These are phyloP conservation scores for Aplysia californica DNA, from an alignment of 1,140 invertebrate species.

Conservation along the genomic window DNA sequence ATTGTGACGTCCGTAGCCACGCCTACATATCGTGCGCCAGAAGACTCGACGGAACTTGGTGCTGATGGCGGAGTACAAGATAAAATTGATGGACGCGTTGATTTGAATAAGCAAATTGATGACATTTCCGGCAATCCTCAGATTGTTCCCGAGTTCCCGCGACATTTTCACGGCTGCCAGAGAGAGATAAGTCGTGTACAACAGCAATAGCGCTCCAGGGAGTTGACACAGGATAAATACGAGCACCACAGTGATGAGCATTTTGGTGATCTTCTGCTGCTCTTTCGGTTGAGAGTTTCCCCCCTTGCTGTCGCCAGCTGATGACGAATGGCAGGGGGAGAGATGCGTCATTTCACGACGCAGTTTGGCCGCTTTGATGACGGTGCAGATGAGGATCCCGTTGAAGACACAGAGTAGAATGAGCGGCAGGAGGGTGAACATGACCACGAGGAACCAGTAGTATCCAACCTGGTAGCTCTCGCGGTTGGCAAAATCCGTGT, in stretches of 20 bases:
- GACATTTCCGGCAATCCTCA: constrained; percentile 75
- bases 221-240: constrained; percentile 81
- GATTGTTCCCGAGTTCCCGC: constrained; percentile 45
- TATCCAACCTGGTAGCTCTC: constrained; percentile 74
- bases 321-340: constrained; percentile 36
- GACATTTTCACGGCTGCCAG: constrained; percentile 26
- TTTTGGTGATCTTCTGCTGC: constrained; percentile 76
- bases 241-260: constrained; percentile 80
- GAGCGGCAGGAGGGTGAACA: constrained; percentile 78
- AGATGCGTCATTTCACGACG: constrained; percentile 70
- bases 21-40: constrained; percentile 72
- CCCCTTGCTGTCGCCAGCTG: constrained; percentile 36
- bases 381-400: constrained; percentile 76
- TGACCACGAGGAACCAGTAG: constrained; percentile 76
- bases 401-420: constrained; percentile 79
- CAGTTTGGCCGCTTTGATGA: constrained; percentile 72
- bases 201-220: constrained; percentile 72
- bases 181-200: constrained; percentile 44
- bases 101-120: constrained; percentile 78
- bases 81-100: constrained; percentile 80
- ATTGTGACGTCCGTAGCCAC: too few relatives aligned
- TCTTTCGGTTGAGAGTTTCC: constrained; percentile 24
- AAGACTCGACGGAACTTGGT: constrained; percentile 82
- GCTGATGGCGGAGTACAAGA: constrained; percentile 81
- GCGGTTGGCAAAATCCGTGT: constrained; percentile 65